phyloP scores from a whole-genome alignment of 1,140 invertebrate species.

The Drosophila equinoxialis region DNA sequence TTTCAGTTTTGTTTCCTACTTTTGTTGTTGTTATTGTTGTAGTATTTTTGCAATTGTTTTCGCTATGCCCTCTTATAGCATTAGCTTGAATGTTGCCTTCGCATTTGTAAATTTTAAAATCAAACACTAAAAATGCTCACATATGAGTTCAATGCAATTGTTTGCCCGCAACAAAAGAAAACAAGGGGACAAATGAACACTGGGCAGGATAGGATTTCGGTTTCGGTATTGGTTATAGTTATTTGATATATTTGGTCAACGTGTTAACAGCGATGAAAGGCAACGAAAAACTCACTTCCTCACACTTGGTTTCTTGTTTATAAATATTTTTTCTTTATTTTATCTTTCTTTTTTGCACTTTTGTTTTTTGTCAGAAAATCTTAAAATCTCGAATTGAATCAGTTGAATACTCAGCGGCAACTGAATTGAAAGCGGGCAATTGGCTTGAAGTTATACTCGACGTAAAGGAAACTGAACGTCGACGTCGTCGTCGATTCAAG shows the following conservation, averaged over 20 bases:
- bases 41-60: constrained; percentile 36
- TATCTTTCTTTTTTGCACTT: constrained; percentile 22
- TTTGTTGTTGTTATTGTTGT: constrained; percentile 4
- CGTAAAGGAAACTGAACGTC: constrained; percentile 67
- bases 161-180: constrained; percentile 5
- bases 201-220: not conserved
- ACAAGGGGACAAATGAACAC: constrained; percentile 20
- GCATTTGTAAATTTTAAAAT: constrained; percentile 31
- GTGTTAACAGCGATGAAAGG: constrained; percentile 8
- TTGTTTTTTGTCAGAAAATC: constrained; percentile 18
- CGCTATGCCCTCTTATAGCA: constrained; percentile 1
- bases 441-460: constrained; percentile 78
- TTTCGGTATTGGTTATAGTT: not conserved
- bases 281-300: constrained; percentile 22
- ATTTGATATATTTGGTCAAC: constrained; percentile 15
- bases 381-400: constrained; percentile 56
- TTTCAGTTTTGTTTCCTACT: constrained; percentile 28
- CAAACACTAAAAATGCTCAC: constrained; percentile 9
- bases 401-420: constrained; percentile 74
- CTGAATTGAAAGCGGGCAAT: constrained; percentile 72
- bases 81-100: not conserved
- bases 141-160: constrained; percentile 19
- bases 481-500: constrained; percentile 16
- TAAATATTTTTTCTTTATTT: constrained; percentile 21
- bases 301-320: not conserved